phyloP scores from a whole-genome alignment of 2,888 invertebrate genomes.

The Theretra japonica region DNA sequence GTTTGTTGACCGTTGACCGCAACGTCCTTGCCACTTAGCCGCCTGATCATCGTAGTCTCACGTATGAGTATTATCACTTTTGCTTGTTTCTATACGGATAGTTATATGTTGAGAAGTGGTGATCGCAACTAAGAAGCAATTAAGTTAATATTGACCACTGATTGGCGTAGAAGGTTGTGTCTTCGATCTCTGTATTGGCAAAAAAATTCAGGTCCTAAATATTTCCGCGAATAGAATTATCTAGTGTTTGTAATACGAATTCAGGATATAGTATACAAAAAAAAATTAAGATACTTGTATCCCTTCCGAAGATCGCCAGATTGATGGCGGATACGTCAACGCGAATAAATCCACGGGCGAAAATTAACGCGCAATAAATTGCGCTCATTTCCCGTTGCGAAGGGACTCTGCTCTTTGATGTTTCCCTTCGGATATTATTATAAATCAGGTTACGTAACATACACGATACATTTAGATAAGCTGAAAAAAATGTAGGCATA shows the following conservation, averaged over 20 bases:
- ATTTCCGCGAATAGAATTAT: no score
- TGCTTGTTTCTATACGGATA: neutral
- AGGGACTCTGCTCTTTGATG: slow-evolving; percentile 20
- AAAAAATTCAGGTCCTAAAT: no score
- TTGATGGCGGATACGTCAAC: neutral
- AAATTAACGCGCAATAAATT: slow-evolving; percentile 3
- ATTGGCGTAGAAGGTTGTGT: no score
- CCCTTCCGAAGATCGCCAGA: neutral
- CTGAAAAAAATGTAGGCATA: neutral
- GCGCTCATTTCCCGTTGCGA: slow-evolving; percentile 2
- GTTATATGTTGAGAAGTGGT: no score
- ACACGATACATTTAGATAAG: neutral
- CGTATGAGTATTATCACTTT: neutral
- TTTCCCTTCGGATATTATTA: slow-evolving; percentile 4
- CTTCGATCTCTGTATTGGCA: no score
- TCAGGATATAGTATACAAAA: no score
- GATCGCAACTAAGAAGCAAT: no score
- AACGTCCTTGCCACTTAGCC: slow-evolving; percentile 11
- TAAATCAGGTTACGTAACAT: neutral
- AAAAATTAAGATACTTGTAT: no score
- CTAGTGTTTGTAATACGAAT: no score
- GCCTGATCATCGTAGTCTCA: neutral
- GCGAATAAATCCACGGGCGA: neutral
- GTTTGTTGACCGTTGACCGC: slow-evolving; percentile 26
- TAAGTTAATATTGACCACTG: no score